A percentile compares a stretch with the other conserved stretches of the same genome.
Evolutionary conservation across 2,113 vertebrate genomes (phyloP).

Genomic region (Gracilinanus agilis): DNA sequence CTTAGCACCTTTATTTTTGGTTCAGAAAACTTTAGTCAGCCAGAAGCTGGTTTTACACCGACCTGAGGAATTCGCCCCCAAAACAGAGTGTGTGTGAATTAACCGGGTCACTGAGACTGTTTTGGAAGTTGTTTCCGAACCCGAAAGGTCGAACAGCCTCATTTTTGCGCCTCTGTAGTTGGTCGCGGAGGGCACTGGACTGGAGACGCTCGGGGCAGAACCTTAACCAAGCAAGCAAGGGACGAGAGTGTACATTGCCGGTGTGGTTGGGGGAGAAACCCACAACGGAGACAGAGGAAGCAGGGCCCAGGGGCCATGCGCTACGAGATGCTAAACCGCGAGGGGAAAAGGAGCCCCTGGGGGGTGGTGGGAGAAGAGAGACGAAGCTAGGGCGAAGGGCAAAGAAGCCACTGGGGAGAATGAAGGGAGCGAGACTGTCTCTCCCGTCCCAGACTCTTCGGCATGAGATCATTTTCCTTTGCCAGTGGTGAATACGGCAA

Average conservation of each 20-base stretch:
- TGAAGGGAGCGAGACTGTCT: not conserved
- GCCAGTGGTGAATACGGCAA: not conserved
- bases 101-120: rapidly evolving
- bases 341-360: not conserved
- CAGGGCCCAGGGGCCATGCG: not conserved
- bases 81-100: not conserved
- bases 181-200: not conserved
- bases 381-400: rapidly evolving
- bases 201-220: rapidly evolving
- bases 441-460: not conserved
- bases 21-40: not conserved
- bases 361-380: no score
- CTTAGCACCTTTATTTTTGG: not conserved
- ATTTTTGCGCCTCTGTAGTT: not conserved
- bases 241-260: not conserved
- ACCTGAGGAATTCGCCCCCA: not conserved
- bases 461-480: not conserved
- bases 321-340: not conserved
- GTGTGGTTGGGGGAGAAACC: not conserved
- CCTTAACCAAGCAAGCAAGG: rapidly evolving
- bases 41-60: not conserved
- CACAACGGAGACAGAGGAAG: not conserved
- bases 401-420: not conserved
- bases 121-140: not conserved
- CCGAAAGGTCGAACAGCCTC: not conserved